A percentile compares a stretch with the other conserved stretches of the same genome.
Evolutionary conservation across 2,113 vertebrate species (phyloP).

Genomic region (Anser brachyrhynchus): DNA sequence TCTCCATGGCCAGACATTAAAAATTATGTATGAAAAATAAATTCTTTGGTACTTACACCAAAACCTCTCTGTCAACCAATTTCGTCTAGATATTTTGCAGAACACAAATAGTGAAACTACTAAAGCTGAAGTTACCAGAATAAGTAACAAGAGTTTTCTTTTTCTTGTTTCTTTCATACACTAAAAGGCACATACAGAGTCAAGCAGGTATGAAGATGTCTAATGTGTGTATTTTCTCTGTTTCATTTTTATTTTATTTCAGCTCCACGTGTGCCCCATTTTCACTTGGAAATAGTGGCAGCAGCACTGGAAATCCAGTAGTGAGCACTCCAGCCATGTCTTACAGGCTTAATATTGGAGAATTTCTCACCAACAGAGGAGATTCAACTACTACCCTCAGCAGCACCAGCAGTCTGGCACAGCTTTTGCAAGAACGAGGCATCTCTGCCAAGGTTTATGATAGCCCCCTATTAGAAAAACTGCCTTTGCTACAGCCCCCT

Average conservation of each 20-base stretch:
- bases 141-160: neutral
- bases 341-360: slow-evolving; percentile 86
- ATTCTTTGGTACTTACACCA: neutral
- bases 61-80: neutral
- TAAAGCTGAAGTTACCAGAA: neutral
- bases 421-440: slow-evolving; percentile 90
- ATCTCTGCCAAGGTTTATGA: slow-evolving; percentile 92
- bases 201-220: neutral
- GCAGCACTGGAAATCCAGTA: slow-evolving; percentile 78
- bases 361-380: slow-evolving; percentile 83
- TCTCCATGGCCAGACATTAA: neutral
- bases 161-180: neutral
- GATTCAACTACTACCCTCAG: slow-evolving; percentile 77
- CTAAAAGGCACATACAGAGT: neutral
- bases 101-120: neutral
- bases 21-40: neutral
- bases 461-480: slow-evolving; percentile 63
- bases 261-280: slow-evolving; percentile 69
- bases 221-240: neutral
- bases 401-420: slow-evolving; percentile 83
- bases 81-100: neutral
- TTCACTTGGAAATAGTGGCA: slow-evolving; percentile 73
- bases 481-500: slow-evolving; percentile 33
- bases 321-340: slow-evolving; percentile 83
- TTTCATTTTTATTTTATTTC: neutral